Evolutionary conservation across 2,888 invertebrate genomes (phyloP), one percentile per base, ranked within the genome.

Genomic region (Pyrrhosoma nymphula): DNA sequence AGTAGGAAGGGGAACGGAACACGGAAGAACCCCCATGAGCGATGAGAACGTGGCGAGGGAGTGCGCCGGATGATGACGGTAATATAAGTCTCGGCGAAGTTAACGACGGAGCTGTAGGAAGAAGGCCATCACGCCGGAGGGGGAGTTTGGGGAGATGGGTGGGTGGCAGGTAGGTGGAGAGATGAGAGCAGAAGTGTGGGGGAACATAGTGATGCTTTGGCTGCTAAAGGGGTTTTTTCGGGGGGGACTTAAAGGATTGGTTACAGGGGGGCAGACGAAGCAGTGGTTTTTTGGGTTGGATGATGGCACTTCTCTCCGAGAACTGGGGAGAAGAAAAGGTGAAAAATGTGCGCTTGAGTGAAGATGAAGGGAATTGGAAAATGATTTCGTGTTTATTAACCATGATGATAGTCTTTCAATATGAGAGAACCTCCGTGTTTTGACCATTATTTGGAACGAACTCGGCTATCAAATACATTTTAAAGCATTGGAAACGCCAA

Each of bases 71-170:
- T 89, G 89, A 89, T 91, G 91, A 91, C 60, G 91, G 91, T 39
- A 91, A 91, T 91, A 69, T 91, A 91, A 69, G 91, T 35, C 91
- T 89, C 89, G 89, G 55, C 89, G 55, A 55, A 89, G 89, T 55
- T 89, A 89, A 89, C 60, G 91, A 91, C 60, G 60, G 30, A 35
- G 91, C 63, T 39, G 91, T 30, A 63, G 91, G 91, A 91, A 91
- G 91, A 39, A 39, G 91, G 91, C 56, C 90, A 91, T 60, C 91
- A 60, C 10, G 56, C 56, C 1, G 6, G 18, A 55, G 93, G 47
- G 63, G 39, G 75, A 14, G 39, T 3, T n/a, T n/a, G n/a, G n/a
- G n/a, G n/a, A n/a, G n/a, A n/a, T 16, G 56, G 39, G 35, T 39
- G 56, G 56, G 47, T 20, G 89, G 55, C 1, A 23, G 88, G 88